phyloP scores from a whole-genome alignment of 1,140 invertebrate genomes.

The Polyergus mexicanus region DNA sequence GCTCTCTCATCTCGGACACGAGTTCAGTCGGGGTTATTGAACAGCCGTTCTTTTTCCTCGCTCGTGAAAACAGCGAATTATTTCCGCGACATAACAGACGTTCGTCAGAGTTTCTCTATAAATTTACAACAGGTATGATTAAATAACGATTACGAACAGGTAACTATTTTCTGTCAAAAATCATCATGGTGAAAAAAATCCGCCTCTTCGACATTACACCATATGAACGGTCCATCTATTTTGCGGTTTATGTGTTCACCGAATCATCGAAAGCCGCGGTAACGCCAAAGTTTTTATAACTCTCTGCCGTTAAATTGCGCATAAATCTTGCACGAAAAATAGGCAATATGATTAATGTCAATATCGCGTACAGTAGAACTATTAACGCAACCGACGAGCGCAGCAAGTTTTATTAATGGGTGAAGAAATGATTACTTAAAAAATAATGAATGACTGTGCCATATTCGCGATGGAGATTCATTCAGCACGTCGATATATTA shows the following conservation, averaged over 20 bases:
- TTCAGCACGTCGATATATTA: not conserved
- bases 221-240: slow-evolving; percentile 18
- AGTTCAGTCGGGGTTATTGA: not conserved
- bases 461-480: not conserved
- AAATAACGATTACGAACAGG: too few relatives aligned
- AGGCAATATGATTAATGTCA: not conserved
- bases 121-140: not conserved
- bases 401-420: not conserved
- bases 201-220: not conserved
- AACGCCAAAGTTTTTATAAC: not conserved
- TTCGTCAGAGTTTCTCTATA: not conserved
- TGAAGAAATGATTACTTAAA: not conserved
- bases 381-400: not conserved
- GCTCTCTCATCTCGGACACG: not conserved
- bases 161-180: not conserved
- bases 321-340: not conserved
- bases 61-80: slow-evolving; percentile 1
- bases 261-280: slow-evolving; percentile 5
- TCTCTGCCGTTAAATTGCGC: not conserved
- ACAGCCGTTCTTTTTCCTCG: not conserved
- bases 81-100: not conserved
- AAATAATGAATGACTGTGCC: not conserved
- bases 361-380: not conserved
- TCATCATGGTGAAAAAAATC: not conserved
- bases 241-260: not conserved